Base-by-base conservation (phyloP, 2,888 invertebrate species). In the Argyresthia albistria region DNA sequence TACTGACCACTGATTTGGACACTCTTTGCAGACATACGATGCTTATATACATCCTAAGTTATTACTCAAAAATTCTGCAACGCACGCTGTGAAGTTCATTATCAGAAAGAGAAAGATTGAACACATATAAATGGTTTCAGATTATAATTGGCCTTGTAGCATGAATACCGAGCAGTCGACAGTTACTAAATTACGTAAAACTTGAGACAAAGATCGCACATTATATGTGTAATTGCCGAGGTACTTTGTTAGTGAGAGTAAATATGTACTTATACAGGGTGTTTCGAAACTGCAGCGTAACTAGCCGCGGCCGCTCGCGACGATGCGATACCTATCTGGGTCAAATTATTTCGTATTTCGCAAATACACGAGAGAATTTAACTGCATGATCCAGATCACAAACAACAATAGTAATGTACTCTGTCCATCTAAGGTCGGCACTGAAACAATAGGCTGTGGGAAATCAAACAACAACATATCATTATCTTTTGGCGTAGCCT, bases 271-370 rank as follows among this genome's bases (percentile, higher is more conserved):
- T 25, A 25, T 25, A 8, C 8, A 39, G 39, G n/a, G 39, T 7
- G 39, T 39, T 39, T 39, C 39, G n/a, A 39, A 3, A 39, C 39
- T 39, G 11, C 43, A 35, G 15, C 45, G 12, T 45, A 39, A 45
- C 51, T 25, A 43, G 12, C 43, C 35, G 35, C 8, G 14, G 39
- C 49, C 49, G 14, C 62, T 60, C 67, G 68, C 66, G 62, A 67
- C 67, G 67, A 67, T 68, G 66, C 70, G 56, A 73, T 71, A 66
- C 66, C 63, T 66, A 83, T 80, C 77, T 83, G 69, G 81, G 80
- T 76, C 82, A 66, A 62, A 66, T 64, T 75, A 76, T 77, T 75
- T 67, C 70, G 71, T 67, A 76, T 82, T 82, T 81, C 76, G 77
- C 74, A 83, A 81, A 76, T 66, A 69, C 67, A 36, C 37, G 7